Percentiles rank a stretch among this genome's conserved stretches.
Evolutionary conservation across 2,888 invertebrate genomes (phyloP).

Genomic region (Cephus runcator): DNA sequence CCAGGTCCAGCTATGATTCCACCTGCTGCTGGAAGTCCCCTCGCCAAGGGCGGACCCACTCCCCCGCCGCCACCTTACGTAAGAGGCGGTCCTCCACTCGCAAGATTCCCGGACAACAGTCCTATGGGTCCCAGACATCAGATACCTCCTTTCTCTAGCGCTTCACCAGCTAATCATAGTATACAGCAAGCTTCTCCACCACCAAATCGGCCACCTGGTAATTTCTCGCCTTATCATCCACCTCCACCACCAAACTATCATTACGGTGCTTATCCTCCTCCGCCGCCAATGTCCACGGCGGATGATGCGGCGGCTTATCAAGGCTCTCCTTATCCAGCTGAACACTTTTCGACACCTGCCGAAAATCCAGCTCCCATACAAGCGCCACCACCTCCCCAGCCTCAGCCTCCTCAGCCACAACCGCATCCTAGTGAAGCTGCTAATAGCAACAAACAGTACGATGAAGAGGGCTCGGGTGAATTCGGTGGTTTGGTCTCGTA

Average conservation of each 20-base stretch:
- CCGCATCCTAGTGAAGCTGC: constrained; percentile 36
- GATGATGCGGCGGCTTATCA: constrained; percentile 65
- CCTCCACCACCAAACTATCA: constrained; percentile 66
- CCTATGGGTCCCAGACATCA: constrained; percentile 50
- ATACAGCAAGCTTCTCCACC: constrained; percentile 62
- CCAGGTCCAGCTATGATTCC: constrained; percentile 58
- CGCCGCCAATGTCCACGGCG: constrained; percentile 61
- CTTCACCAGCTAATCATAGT: constrained; percentile 50
- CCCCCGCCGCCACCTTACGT: constrained; percentile 61
- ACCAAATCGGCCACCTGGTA: constrained; percentile 57
- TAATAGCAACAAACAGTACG: constrained; percentile 62
- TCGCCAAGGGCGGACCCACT: constrained; percentile 57
- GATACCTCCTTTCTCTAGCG: constrained; percentile 55
- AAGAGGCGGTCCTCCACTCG: constrained; percentile 57
- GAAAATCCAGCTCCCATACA: constrained; percentile 42
- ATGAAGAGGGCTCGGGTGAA: constrained; percentile 75
- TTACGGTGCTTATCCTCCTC: constrained; percentile 65
- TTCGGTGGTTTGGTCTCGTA: constrained; percentile 93
- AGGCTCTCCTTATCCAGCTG: constrained; percentile 58
- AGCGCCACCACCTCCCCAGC: constrained; percentile 36
- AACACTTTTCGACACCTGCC: constrained; percentile 38
- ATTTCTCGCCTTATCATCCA: constrained; percentile 66
- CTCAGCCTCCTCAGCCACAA: constrained; percentile 34
- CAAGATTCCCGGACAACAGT: constrained; percentile 50
- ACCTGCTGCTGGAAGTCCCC: constrained; percentile 62